These are phyloP conservation scores for Microcebus griseorufus DNA, from an alignment of 2,113 vertebrate species.

Conservation along the genomic window DNA sequence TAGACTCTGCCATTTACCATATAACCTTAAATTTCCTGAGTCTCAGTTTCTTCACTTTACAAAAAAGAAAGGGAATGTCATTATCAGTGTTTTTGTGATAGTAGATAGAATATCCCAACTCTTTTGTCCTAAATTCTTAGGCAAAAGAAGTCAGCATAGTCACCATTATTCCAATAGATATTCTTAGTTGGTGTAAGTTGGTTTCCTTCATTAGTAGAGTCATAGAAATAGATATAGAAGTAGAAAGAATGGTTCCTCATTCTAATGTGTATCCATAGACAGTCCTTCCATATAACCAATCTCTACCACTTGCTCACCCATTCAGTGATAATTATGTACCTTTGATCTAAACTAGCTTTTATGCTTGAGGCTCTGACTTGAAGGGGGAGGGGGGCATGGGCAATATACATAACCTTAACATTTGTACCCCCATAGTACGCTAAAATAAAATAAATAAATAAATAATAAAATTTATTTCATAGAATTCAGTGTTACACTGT, in stretches of 20 bases:
- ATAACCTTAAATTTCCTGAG: neutral
- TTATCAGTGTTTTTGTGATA: neutral
- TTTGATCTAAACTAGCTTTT: neutral
- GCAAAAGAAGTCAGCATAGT: too few relatives aligned
- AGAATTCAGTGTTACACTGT: neutral
- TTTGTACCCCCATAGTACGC: too few relatives aligned
- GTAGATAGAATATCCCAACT: neutral
- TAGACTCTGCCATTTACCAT: neutral
- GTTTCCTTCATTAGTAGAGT: neutral
- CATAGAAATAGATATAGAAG: neutral
- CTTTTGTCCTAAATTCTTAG: neutral
- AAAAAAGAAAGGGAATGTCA: neutral
- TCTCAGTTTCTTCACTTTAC: neutral
- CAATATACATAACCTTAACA: too few relatives aligned
- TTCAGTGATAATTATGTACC: neutral
- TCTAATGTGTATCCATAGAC: neutral
- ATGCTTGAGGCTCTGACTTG: too few relatives aligned
- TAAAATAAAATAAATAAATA: too few relatives aligned
- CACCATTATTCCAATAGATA: neutral
- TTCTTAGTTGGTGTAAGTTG: neutral
- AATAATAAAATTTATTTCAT: neutral
- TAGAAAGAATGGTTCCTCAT: neutral
- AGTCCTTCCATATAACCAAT: neutral
- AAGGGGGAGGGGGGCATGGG: too few relatives aligned
- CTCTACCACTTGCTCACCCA: neutral